These are phyloP conservation scores for Perodicticus potto DNA, from an alignment of 2,797 vertebrate genomes.

Conservation along the genomic window DNA sequence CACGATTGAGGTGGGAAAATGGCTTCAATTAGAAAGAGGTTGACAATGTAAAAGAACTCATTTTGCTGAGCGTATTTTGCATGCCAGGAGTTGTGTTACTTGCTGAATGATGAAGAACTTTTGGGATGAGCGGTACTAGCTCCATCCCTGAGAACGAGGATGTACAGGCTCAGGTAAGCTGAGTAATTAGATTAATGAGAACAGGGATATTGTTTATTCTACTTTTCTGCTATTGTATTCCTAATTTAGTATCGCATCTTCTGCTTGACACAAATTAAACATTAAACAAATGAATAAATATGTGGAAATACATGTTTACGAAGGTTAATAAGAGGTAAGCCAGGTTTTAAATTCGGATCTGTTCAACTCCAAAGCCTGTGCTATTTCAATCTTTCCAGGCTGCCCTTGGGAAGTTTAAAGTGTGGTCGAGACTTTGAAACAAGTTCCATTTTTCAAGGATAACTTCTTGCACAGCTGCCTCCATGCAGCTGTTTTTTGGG, in stretches of 20 bases:
- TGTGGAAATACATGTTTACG: not conserved
- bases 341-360: not conserved
- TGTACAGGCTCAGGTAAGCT: not conserved
- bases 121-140: not conserved
- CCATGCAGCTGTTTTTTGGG: slow-evolving; percentile 68
- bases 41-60: not conserved
- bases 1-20: not conserved
- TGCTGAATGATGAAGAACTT: not conserved
- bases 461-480: slow-evolving; percentile 74
- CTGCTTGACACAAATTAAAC: not conserved
- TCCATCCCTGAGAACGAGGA: slow-evolving; percentile 49
- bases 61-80: not conserved
- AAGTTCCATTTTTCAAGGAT: slow-evolving; percentile 71
- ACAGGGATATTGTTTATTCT: not conserved
- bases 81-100: not conserved
- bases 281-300: slow-evolving; percentile 15
- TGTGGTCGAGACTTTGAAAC: slow-evolving; percentile 64
- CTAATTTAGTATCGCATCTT: not conserved
- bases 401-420: slow-evolving; percentile 57
- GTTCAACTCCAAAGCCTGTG: not conserved
- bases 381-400: slow-evolving; percentile 6
- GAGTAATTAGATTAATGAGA: slow-evolving; percentile 29
- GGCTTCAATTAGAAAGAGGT: not conserved
- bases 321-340: slow-evolving; percentile 52
- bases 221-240: not conserved